Evolutionary conservation across 1,140 invertebrate species (phyloP), one percentile per base, ranked within the genome.

Genomic region (Eupristina koningsbergeri): DNA sequence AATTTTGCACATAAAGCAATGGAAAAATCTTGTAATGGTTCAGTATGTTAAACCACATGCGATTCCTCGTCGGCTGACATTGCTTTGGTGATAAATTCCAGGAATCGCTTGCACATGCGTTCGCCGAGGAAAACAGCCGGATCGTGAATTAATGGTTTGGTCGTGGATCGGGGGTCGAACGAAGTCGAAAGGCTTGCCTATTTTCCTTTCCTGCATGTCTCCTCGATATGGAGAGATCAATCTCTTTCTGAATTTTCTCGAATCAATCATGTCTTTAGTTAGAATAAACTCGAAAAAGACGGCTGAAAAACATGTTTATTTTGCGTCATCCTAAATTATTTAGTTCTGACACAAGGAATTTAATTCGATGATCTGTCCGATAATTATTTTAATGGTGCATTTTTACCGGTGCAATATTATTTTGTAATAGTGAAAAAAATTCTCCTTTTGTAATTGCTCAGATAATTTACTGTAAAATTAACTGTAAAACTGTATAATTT

Each of bases 91-190:
- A 78, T 78, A 83, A 77, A 31, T 77, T 83, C 81, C 15, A n/a
- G 78, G 81, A 83, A 83, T 47, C 15, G 41, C 36, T 77, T 34
- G 19, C 67, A 47, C 53, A n/a, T 29, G 53, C 8, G 15, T 67
- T 26, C 17, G 31, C 7, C 34, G 22, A 45, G 47, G 50, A 73
- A 53, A 71, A 15, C n/a, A 80, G 34, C 7, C 11, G 53, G 69
- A 81, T 73, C 73, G 15, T 29, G 69, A 69, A 81, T 81, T 41
- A 81, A 47, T 81, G 34, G 64, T 50, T 73, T 81, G 34, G 64
- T 50, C 61, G 79, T 50, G 41, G 79, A 81, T 81, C 69, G 50
- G 47, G 31, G 76, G 22, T 9, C 22, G 3, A 63, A 67, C 26
- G 11, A 8, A 26, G 64, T 34, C 58, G 31, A 80, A 45, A 50